These are phyloP conservation scores for Linurgus olivaceus DNA, from an alignment of 2,797 vertebrate species.

Conservation along the genomic window DNA sequence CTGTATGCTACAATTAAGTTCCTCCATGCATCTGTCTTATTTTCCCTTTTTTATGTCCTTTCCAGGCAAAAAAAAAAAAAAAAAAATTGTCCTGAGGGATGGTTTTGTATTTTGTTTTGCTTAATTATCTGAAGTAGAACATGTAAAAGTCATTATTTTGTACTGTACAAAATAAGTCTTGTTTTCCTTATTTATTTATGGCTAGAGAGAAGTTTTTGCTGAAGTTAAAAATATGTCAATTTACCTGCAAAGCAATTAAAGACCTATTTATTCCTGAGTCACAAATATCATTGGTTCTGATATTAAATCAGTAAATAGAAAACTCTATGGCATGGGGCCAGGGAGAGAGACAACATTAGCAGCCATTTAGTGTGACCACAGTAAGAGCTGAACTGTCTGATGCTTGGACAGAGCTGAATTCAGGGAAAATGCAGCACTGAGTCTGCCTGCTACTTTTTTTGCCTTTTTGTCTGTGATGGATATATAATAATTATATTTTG, in stretches of 20 bases:
- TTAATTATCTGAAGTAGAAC: background rate
- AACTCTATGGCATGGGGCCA: background rate
- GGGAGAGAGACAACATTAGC: background rate
- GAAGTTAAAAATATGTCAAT: background rate
- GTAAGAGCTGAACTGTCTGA: background rate
- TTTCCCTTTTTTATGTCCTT: constrained; percentile 16
- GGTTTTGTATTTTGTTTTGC: background rate
- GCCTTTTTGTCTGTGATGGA: constrained; percentile 59
- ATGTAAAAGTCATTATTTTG: background rate
- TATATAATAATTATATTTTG: constrained; percentile 76
- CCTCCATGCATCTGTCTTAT: background rate
- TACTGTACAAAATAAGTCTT: background rate
- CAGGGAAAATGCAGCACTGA: constrained; percentile 14
- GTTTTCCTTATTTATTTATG: background rate
- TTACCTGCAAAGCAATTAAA: constrained; percentile 4
- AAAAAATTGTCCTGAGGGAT: background rate
- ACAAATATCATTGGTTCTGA: background rate
- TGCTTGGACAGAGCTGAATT: background rate
- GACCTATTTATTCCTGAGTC: background rate
- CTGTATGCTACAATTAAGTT: constrained; percentile 6
- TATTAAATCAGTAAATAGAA: background rate
- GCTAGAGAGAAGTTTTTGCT: background rate
- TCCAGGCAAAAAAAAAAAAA: background rate
- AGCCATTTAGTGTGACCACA: background rate
- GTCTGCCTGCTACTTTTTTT: background rate